Percentiles rank a stretch among this genome's conserved stretches.
phyloP scores from a whole-genome alignment of 2,797 vertebrate species.

The Scomberomorus guttatus region DNA sequence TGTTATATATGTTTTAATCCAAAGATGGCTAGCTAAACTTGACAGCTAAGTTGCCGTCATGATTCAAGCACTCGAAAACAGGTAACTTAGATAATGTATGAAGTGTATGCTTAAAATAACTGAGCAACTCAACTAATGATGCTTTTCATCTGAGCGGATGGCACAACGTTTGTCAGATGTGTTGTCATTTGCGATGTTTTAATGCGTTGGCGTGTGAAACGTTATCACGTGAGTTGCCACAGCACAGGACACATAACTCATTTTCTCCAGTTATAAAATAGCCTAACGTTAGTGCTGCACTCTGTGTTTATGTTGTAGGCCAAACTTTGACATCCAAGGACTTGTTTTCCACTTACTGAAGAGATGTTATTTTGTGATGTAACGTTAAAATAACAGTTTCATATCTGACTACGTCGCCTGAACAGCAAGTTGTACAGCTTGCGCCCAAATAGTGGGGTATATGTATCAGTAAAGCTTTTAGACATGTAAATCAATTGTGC shows the following conservation, averaged over 20 bases:
- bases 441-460: neutral
- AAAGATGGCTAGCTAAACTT: conserved; percentile 68
- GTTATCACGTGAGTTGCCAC: conserved; percentile 79
- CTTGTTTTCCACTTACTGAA: neutral
- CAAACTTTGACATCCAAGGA: neutral
- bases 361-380: neutral
- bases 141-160: neutral
- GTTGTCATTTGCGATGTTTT: conserved; percentile 27
- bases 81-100: neutral
- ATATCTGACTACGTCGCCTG: neutral
- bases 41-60: conserved; percentile 65
- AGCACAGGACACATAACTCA: conserved; percentile 58
- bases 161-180: conserved; percentile 6
- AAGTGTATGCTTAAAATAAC: neutral
- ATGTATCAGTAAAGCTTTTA: neutral
- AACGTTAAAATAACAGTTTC: neutral
- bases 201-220: conserved; percentile 46
- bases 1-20: conserved; percentile 17
- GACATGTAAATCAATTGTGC: neutral
- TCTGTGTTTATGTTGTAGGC: neutral
- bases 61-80: neutral
- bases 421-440: neutral
- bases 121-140: neutral
- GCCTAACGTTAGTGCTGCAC: neutral
- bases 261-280: conserved; percentile 2